Conservation (phyloP, 37 sponge, comb jelly and placozoan species). For the Axinella damicornis region DNA sequence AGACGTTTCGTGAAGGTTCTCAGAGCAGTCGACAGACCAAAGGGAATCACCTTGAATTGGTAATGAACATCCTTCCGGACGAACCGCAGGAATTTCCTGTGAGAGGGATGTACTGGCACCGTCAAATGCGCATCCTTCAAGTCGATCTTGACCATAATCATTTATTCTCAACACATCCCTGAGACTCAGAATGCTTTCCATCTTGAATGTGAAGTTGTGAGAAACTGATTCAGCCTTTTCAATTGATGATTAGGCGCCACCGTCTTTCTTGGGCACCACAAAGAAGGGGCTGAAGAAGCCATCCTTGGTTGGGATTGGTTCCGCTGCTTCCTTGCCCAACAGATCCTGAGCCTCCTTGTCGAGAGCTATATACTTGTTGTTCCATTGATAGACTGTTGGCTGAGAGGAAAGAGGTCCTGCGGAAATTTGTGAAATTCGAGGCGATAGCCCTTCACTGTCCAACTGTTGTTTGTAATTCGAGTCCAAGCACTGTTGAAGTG, state of each 20-base stretch:
- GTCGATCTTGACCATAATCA: slow-evolving; percentile 3
- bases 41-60: slow-evolving; percentile 25
- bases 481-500: no score
- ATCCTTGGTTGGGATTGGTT: neutral
- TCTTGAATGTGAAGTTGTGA: neutral
- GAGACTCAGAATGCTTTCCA: slow-evolving; percentile 24
- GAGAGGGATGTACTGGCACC: neutral
- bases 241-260: neutral
- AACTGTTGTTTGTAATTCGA: no score
- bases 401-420: no score
- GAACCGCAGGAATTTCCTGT: slow-evolving; percentile 12
- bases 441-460: no score
- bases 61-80: neutral
- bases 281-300: neutral
- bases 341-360: neutral
- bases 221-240: neutral
- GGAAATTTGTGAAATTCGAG: no score
- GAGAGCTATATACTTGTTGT: neutral
- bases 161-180: neutral
- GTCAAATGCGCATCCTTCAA: slow-evolving; percentile 25
- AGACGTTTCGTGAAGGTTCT: slow-evolving; percentile 11
- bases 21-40: slow-evolving; percentile 9
- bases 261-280: neutral
- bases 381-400: no score
- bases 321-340: neutral